Evolutionary conservation across 2,113 vertebrate genomes (phyloP), one percentile per base, ranked within the genome.

Genomic region (Hippocampus comes): DNA sequence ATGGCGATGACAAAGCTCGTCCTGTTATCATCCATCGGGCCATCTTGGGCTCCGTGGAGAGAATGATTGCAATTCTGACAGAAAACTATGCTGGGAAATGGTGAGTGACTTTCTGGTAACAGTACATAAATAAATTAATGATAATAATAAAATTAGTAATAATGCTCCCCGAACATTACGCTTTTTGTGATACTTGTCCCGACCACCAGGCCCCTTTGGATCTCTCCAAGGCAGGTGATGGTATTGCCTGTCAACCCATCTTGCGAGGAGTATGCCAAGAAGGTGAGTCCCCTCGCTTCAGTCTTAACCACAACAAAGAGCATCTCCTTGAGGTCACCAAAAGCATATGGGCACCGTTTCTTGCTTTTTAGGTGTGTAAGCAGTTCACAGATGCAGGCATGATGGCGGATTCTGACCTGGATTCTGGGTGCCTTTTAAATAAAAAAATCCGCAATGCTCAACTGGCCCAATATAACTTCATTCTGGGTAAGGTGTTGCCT

Each of bases 1-100:
- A 98, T 48, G 94, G 95, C 0, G 93, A 96, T 56, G 96, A 97
- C 82, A 94, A 92, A 85, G 92, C 79, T 41, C 93, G 93, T 21
- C 96, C 96, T 0, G 95, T 98, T 78, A 98, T 99, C 87, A 97
- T 99, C 88, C 97, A 99, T 61, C 93, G 95, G 30, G 96, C 96
- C 68, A 89, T 98, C 82, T 30, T 98, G 89, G 97, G 96, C 48
- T 98, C 96, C 0, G 92, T 98, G 83, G 97, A 98, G 89, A 94
- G 96, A 77, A 98, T 98, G 96, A 94, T 97, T 64, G 96, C 96
- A 75, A 96, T 99, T 80, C 94, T 99, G 60, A 94, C 94, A 0
- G 97, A 99, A 89, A 95, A 96, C 90, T 98, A 94, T 20, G 94
- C 93, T 20, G 97, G 97, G 6, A 98, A 96, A 91, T 99, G 97